phyloP scores from a whole-genome alignment of 2,113 vertebrate genomes.

The Stegostoma tigrinum region DNA sequence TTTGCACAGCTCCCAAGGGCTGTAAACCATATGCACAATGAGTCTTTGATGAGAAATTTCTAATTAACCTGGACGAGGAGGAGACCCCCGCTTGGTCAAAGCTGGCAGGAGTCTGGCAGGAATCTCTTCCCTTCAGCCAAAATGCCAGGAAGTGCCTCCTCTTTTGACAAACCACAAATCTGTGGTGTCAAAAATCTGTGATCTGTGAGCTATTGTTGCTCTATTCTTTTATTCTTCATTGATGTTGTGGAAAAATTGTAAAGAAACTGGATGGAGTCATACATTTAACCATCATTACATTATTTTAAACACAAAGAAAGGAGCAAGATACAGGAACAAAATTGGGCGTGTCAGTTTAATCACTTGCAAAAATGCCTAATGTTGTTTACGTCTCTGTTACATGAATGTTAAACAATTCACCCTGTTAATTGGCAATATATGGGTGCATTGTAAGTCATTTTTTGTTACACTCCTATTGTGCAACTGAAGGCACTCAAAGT shows the following conservation, averaged over 20 bases:
- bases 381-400: neutral
- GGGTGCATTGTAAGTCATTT: neutral
- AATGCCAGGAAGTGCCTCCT: neutral
- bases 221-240: neutral
- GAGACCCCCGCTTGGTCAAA: neutral
- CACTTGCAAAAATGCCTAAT: neutral
- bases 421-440: neutral
- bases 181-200: no score
- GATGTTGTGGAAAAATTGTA: neutral
- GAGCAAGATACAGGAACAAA: neutral
- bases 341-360: neutral
- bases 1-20: neutral
- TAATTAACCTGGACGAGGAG: neutral
- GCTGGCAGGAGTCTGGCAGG: neutral
- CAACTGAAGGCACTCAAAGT: neutral
- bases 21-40: slow-evolving; percentile 14
- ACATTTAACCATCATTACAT: neutral
- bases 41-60: slow-evolving; percentile 10
- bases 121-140: neutral
- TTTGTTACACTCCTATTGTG: neutral
- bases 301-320: neutral
- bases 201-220: neutral
- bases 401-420: neutral
- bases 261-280: neutral
- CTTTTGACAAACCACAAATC: neutral